These are phyloP conservation scores for Lasioglossum zephyrum DNA, from an alignment of 2,888 invertebrate genomes.

Conservation along the genomic window DNA sequence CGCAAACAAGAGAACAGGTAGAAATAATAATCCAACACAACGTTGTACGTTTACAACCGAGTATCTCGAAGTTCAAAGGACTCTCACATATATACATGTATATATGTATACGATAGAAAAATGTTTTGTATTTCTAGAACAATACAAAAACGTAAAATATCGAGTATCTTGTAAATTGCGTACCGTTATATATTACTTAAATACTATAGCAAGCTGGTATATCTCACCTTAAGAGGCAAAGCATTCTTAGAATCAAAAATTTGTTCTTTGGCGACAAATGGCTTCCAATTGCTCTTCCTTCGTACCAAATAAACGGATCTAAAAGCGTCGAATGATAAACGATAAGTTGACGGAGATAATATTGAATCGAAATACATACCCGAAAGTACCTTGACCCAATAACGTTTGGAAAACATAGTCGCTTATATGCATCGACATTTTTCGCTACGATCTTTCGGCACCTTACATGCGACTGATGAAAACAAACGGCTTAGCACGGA, in stretches of 20 bases:
- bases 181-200: neutral
- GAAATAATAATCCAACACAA: too few relatives aligned
- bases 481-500: neutral
- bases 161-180: neutral
- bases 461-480: neutral
- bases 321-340: constrained; percentile 24
- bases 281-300: constrained; percentile 73
- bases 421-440: constrained; percentile 44
- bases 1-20: too few relatives aligned
- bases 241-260: constrained; percentile 60
- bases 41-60: neutral
- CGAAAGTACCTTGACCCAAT: constrained; percentile 76
- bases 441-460: neutral
- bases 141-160: neutral
- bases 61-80: neutral
- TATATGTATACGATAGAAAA: neutral
- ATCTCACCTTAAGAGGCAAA: constrained; percentile 62
- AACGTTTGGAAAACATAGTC: constrained; percentile 70
- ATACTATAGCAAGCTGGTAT: neutral
- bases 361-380: constrained; percentile 62
- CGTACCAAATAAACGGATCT: constrained; percentile 77
- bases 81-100: neutral
- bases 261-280: constrained; percentile 77
- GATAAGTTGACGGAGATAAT: neutral
- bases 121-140: neutral